Base-by-base conservation (phyloP, 2,888 invertebrate genomes). In the Loripinus fragilis region DNA sequence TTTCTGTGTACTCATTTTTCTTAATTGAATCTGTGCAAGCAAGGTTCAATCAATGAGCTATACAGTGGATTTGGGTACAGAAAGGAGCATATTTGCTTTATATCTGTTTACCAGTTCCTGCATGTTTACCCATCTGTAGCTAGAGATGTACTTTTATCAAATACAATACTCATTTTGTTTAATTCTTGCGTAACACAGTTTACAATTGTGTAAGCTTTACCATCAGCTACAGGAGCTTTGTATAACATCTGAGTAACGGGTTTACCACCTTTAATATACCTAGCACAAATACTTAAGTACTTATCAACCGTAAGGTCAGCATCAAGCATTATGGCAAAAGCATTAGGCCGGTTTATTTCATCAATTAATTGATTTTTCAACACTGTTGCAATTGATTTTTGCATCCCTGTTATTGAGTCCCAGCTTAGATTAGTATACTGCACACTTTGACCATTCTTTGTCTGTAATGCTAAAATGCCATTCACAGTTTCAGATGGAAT, bases 1-100 rank as follows among this genome's bases (percentile, higher is more conserved):
- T 85, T 7, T 42, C n/a, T 45, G 80, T 2, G 17, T 41, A 70
- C 8, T 78, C 72, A 55, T 66, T 48, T 38, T 85, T 80, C 60
- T 86, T 83, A 0, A 86, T 83, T 0, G 78, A 66, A 60, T 83
- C 83, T 28, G 48, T 76, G 30, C 70, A 70, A 12, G 83, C 85
- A 8, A 85, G 69, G 30, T 79, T 84, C 0, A 84, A 64, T 33
- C 83, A 52, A 42, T 80, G 80, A 0, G 74, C 80, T 1, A 76
- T 42, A 78, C 81, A 85, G 23, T 81, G 80, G 33, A 78, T 80
- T n/a, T 80, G 78, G 7, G 72, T 69, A 50, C 50, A 42, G 69
- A 80, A 85, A n/a, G 78, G 80, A 12, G 78, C 28, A 42, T 67
- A 73, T 64, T 82, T 82, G 23, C 15, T 68, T 41, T 60, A 7